These are phyloP conservation scores for Ichneumoninae sp. DNA, from an alignment of 2,888 invertebrate genomes.

Conservation along the genomic window DNA sequence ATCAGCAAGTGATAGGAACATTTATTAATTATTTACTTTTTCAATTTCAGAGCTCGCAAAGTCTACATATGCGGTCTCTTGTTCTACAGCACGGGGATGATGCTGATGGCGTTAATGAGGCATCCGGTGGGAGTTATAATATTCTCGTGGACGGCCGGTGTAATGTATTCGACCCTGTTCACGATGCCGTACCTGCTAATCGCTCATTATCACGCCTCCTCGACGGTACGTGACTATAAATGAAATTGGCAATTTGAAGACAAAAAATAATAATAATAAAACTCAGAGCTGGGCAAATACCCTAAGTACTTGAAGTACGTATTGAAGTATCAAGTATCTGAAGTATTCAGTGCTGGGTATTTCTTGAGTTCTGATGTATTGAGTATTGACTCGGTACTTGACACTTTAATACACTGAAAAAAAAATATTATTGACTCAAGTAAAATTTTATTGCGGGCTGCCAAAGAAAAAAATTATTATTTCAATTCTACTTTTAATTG, in stretches of 20 bases:
- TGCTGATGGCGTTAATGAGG: constrained; percentile 92
- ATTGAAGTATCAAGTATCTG: too few species aligned
- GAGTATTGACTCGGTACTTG: too few species aligned
- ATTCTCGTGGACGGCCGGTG: constrained; percentile 97
- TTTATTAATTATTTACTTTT: constrained; percentile 4
- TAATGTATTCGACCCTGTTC: constrained; percentile 98
- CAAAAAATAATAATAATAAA: not conserved
- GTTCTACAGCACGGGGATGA: constrained; percentile 95
- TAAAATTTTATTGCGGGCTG: too few species aligned
- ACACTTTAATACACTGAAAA: too few species aligned
- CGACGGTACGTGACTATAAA: constrained; percentile 88
- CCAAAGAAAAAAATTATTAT: too few species aligned
- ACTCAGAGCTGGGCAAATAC: too few species aligned
- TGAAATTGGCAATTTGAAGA: not conserved
- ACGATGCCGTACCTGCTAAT: constrained; percentile 98
- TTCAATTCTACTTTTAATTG: too few species aligned
- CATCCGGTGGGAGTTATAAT: constrained; percentile 92
- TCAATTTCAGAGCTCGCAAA: constrained; percentile 89
- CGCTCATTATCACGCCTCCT: constrained; percentile 97
- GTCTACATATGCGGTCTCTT: constrained; percentile 96
- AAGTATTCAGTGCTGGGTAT: too few species aligned
- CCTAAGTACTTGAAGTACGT: too few species aligned
- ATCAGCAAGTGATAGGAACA: not conserved
- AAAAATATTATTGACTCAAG: too few species aligned
- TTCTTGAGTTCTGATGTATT: too few species aligned